phyloP scores from a whole-genome alignment of 2,797 vertebrate species.

The Novumbra hubbsi region DNA sequence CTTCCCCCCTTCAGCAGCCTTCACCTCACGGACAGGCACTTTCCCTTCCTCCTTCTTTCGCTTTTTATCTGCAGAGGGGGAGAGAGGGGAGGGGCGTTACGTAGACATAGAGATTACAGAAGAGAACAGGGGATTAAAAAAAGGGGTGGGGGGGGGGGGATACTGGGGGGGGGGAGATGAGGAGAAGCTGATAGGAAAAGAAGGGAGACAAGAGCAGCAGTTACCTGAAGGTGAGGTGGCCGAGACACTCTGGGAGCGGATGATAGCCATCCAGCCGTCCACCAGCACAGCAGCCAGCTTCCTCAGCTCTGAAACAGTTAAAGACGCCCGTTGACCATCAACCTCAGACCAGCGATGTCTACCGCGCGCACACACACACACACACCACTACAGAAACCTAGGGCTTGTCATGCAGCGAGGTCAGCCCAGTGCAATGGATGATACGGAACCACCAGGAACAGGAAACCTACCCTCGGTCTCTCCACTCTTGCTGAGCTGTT shows the following conservation, averaged over 20 bases:
- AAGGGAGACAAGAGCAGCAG: neutral
- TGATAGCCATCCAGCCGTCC: conserved; percentile 94
- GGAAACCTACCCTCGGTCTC: conserved; percentile 85
- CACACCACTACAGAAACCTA: neutral
- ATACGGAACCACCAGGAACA: neutral
- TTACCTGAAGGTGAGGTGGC: conserved; percentile 70
- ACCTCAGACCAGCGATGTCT: neutral
- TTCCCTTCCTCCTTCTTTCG: conserved; percentile 86
- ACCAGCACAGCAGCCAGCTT: conserved; percentile 87
- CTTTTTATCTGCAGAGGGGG: conserved; percentile 77
- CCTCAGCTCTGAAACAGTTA: conserved; percentile 78
- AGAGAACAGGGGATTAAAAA: neutral
- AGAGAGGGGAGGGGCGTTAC: no score
- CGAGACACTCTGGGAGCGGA: conserved; percentile 87
- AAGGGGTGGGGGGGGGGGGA: no score
- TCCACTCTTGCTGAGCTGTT: conserved; percentile 90
- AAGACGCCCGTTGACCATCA: conserved; percentile 2
- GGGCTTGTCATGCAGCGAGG: neutral
- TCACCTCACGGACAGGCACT: conserved; percentile 71
- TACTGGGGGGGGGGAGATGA: no score
- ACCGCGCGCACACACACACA: neutral
- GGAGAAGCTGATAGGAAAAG: neutral
- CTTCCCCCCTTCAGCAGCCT: conserved; percentile 66
- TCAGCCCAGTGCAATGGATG: neutral
- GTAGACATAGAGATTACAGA: neutral